These are phyloP conservation scores for Cyanocitta stelleri DNA, from an alignment of 2,113 vertebrate species.

Conservation along the genomic window DNA sequence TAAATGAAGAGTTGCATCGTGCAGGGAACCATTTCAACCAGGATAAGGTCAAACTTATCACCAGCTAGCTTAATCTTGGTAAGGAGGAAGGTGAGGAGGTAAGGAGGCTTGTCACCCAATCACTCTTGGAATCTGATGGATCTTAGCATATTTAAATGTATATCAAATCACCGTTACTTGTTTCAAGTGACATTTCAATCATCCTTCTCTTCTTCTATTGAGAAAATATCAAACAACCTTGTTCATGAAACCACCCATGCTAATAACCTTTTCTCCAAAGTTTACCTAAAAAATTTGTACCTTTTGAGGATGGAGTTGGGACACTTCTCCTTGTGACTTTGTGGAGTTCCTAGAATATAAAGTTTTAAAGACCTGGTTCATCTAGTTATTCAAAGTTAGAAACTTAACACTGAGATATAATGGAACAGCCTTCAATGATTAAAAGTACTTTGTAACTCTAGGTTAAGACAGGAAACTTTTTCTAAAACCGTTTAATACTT, in stretches of 20 bases:
- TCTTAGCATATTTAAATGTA: not conserved
- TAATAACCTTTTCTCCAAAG: not conserved
- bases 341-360: not conserved
- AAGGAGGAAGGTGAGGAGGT: not conserved
- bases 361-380: not conserved
- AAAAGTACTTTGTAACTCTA: not conserved
- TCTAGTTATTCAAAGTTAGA: not conserved
- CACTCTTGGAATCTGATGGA: not conserved
- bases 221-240: not conserved
- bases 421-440: not conserved
- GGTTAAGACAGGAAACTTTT: conserved; percentile 13
- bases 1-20: not conserved
- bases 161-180: not conserved
- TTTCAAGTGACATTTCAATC: not conserved
- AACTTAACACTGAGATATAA: not conserved
- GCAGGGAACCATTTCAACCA: not conserved
- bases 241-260: not conserved
- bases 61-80: not conserved
- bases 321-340: not conserved
- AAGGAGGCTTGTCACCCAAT: not conserved
- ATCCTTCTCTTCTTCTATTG: not conserved
- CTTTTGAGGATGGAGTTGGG: not conserved
- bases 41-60: not conserved
- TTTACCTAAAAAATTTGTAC: not conserved
- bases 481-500: conserved; percentile 29